Evolutionary conservation across 2,888 invertebrate species (phyloP), one percentile per base, ranked within the genome.

Genomic region (Oxystoma pomonae): DNA sequence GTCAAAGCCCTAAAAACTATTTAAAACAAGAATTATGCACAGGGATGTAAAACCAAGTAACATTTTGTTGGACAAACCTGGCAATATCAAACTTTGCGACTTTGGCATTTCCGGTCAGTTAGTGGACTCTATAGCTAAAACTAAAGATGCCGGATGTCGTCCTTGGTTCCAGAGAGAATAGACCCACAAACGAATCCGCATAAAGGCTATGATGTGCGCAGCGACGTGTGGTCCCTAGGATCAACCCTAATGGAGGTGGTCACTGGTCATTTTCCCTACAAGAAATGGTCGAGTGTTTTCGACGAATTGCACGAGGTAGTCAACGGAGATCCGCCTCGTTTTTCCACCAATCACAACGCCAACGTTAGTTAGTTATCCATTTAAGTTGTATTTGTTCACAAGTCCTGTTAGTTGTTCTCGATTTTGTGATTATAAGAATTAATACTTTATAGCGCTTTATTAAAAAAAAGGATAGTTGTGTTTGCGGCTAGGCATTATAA

Each of bases 101-200:
- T 99, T 99, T 83, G 99, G 99, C 68, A 99, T 99, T 79, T 97
- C 97, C 69, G 98, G 98, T 1, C 97, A 98, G 77, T 83, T 99
- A 71, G 97, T 98, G 49, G 98, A 99, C 81, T 98, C 95, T 9
- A 98, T 99, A 77, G 98, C 98, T n/a, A 91, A 94, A 77, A 98
- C 98, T 18, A 88, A 97, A 68, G 98, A 99, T 82, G 98, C 98
- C 67, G 99, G 99, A 1, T 99, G 98, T 81, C 84, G 98, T 75
- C 98, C 98, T 99, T 99, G 99, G 98, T 98, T 73, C 98, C 99
- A 16, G 99, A 99, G 80, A 86, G 98, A 75, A 99, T 99, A 78
- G 97, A 99, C 81, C 98, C 98, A 0, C 90, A 91, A 68, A 85
- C 92, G 53, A 35, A 35, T 35, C 35, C 35, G 35, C 92, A 92